Evolutionary conservation across 2,113 vertebrate species (phyloP).

Genomic region (Dipodomys spectabilis): DNA sequence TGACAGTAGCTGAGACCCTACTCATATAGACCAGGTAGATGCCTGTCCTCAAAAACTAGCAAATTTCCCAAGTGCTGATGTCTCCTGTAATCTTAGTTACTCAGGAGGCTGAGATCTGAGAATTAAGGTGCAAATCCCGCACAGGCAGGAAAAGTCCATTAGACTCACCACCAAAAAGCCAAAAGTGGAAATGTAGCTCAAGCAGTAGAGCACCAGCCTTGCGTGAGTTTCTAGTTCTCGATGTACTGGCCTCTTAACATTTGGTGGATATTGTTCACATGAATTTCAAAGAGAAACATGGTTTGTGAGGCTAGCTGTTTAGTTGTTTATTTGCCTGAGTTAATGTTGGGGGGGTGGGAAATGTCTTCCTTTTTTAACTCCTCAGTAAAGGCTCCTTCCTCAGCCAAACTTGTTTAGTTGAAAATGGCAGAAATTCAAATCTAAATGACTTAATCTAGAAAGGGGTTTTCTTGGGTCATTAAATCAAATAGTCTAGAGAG

Average conservation of each 20-base stretch:
- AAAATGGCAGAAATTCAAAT: background rate
- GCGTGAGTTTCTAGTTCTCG: background rate
- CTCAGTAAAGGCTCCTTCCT: background rate
- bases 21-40: background rate
- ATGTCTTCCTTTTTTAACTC: background rate
- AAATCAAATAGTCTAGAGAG: slow-evolving; percentile 37
- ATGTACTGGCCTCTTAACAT: background rate
- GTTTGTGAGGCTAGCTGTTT: background rate
- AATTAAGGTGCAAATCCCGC: no score
- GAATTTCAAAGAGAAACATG: background rate
- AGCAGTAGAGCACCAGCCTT: background rate
- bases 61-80: background rate
- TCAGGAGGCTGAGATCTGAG: background rate
- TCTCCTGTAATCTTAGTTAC: no score
- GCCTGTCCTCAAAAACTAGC: background rate
- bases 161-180: no score
- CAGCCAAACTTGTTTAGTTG: slow-evolving; percentile 10
- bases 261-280: background rate
- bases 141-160: no score
- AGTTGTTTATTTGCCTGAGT: background rate
- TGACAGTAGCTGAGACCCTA: background rate
- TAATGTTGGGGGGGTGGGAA: background rate
- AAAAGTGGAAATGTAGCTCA: no score
- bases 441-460: background rate
- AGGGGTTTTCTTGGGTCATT: slow-evolving; percentile 8